A percentile compares a stretch with the other conserved stretches of the same genome.
Conservation (phyloP, 1,140 invertebrate genomes). For the Habropoda laboriosa region DNA sequence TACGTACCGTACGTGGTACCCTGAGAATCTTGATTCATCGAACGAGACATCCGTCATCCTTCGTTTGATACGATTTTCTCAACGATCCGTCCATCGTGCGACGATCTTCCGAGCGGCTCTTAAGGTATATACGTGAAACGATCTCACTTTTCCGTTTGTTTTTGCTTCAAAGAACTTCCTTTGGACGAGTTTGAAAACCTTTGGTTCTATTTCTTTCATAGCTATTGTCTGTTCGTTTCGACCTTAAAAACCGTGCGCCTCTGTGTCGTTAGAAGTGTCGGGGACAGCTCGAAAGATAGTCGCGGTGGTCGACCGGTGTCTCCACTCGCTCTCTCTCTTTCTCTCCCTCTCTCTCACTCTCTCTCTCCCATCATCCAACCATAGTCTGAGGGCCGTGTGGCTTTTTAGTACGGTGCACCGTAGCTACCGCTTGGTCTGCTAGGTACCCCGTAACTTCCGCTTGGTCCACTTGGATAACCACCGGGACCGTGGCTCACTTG, state of each 20-base stretch:
- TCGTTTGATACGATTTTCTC: background rate
- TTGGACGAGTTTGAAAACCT: background rate
- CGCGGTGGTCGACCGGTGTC: slow-evolving; percentile 52
- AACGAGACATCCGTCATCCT: background rate
- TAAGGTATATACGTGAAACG: background rate
- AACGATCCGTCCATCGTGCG: slow-evolving; percentile 32
- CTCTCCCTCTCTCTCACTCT: slow-evolving; percentile 48
- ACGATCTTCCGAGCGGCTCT: slow-evolving; percentile 51
- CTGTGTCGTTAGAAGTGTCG: background rate
- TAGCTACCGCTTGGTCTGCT: slow-evolving; percentile 77
- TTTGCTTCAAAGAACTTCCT: slow-evolving; percentile 21
- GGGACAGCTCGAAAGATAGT: slow-evolving; percentile 60
- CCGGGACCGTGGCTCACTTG: slow-evolving; percentile 78
- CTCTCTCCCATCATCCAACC: slow-evolving; percentile 45
- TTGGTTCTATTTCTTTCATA: too few relatives aligned
- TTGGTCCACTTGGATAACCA: slow-evolving; percentile 84
- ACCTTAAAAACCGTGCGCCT: background rate
- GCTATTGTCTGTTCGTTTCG: too few relatives aligned
- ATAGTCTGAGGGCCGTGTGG: slow-evolving; percentile 3
- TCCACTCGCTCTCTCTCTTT: slow-evolving; percentile 63
- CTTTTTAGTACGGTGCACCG: slow-evolving; percentile 74
- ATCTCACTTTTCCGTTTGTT: too few relatives aligned
- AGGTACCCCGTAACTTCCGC: slow-evolving; percentile 80
- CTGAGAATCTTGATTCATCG: slow-evolving; percentile 5
- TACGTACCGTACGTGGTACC: slow-evolving; percentile 12